A percentile compares a stretch with the other conserved stretches of the same genome.
Conservation (phyloP, 2,888 invertebrate genomes). For the Tuta absoluta region DNA sequence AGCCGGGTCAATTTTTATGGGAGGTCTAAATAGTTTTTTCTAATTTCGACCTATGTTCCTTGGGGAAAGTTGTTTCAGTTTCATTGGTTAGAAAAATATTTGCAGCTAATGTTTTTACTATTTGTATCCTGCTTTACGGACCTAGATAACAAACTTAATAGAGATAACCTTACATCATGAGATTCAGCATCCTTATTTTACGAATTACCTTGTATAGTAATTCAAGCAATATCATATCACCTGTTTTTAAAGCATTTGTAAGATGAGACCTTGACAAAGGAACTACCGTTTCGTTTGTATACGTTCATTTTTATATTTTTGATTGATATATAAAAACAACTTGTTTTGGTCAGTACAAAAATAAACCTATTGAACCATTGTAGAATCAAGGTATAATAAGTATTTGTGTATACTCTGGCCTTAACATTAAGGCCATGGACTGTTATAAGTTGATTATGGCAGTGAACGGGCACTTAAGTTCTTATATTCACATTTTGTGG, state of each 20-base stretch:
- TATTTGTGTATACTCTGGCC: neutral
- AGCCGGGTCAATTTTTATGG: too few relatives aligned
- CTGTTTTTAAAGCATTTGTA: neutral
- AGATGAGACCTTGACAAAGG: neutral
- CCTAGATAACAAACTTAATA: too few relatives aligned
- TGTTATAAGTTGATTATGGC: neutral
- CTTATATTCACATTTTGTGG: neutral
- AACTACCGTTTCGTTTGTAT: neutral
- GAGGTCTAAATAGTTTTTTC: too few relatives aligned
- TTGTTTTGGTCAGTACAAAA: neutral
- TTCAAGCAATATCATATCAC: too few relatives aligned
- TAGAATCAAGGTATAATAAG: neutral
- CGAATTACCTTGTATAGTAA: too few relatives aligned
- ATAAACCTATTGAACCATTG: neutral
- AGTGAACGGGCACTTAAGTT: neutral
- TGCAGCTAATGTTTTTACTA: too few relatives aligned
- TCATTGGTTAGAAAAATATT: too few relatives aligned
- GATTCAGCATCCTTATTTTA: too few relatives aligned
- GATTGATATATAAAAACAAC: neutral
- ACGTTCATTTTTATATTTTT: neutral
- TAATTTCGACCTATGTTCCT: too few relatives aligned
- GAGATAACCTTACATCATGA: too few relatives aligned
- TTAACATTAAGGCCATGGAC: constrained; percentile 3
- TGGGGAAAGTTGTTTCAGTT: too few relatives aligned
- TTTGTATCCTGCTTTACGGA: too few relatives aligned